Conservation (phyloP, 2,888 invertebrate genomes). For the Dasysyrphus albostriatus region DNA sequence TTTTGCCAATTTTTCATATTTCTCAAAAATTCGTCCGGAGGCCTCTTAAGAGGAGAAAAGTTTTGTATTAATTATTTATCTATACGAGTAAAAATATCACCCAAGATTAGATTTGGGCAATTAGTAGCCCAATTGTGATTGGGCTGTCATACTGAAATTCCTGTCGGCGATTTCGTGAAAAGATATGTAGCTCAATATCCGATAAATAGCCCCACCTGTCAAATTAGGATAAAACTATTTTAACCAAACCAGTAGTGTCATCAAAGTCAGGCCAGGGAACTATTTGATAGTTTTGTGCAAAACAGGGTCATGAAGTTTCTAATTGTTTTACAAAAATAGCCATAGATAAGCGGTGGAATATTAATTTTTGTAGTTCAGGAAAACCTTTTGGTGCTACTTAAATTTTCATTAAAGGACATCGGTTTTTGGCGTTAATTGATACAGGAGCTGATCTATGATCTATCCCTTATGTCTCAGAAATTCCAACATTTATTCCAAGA, state of each 20-base stretch:
- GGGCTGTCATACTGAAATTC: too few relatives aligned
- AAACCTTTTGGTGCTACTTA: constrained; percentile 17
- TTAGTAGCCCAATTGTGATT: too few relatives aligned
- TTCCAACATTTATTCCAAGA: too few relatives aligned
- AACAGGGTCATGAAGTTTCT: constrained; percentile 29
- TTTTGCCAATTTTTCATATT: too few relatives aligned
- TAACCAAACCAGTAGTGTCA: neutral
- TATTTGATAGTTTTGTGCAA: constrained; percentile 31
- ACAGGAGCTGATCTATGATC: constrained; percentile 26
- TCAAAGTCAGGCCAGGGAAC: constrained; percentile 15
- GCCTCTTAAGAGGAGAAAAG: too few relatives aligned
- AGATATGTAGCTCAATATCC: neutral
- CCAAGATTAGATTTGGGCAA: too few relatives aligned
- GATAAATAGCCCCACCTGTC: too few relatives aligned
- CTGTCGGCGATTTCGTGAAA: neutral
- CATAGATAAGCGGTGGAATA: constrained; percentile 34
- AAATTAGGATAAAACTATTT: neutral
- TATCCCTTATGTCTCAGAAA: too few relatives aligned
- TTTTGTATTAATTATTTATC: too few relatives aligned
- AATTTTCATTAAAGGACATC: constrained; percentile 8
- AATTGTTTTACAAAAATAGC: too few relatives aligned
- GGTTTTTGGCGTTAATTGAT: constrained; percentile 38
- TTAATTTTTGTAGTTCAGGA: constrained; percentile 35
- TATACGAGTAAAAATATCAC: too few relatives aligned
- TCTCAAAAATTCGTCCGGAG: too few relatives aligned